These are phyloP conservation scores for Porites lutea DNA, from an alignment of 64 coral and sea anemone genomes.

Conservation along the genomic window DNA sequence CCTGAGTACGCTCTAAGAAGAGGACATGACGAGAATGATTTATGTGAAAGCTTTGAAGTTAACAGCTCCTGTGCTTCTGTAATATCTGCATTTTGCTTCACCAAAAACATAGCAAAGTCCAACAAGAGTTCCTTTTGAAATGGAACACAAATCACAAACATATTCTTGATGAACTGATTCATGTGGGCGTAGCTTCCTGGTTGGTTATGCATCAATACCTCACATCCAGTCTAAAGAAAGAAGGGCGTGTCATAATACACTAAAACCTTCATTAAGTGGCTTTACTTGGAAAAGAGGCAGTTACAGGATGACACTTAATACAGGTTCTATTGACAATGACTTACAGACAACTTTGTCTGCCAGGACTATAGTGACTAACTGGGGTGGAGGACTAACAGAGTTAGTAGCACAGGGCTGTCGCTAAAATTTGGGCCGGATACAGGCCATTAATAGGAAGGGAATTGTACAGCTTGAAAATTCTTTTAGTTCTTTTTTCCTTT, in stretches of 20 bases:
- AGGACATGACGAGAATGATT: conserved; percentile 49
- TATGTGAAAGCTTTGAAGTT: conserved; percentile 61
- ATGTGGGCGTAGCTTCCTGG: conserved; percentile 54
- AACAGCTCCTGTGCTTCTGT: conserved; percentile 85
- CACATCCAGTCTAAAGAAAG: conserved; percentile 71
- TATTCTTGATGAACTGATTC: conserved; percentile 83
- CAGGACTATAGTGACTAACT: too few relatives aligned
- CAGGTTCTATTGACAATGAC: too few relatives aligned
- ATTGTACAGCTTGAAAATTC: too few relatives aligned
- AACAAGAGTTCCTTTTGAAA: conserved; percentile 80
- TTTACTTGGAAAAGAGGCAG: too few relatives aligned
- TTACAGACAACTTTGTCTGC: too few relatives aligned
- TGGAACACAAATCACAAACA: conserved; percentile 82
- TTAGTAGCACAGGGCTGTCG: too few relatives aligned
- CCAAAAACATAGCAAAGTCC: conserved; percentile 81
- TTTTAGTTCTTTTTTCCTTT: too few relatives aligned
- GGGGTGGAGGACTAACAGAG: too few relatives aligned
- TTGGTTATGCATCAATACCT: conserved; percentile 54
- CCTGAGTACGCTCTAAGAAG: conserved; percentile 76
- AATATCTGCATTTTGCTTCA: conserved; percentile 67
- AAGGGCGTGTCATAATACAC: background rate
- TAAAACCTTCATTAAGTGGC: too few relatives aligned
- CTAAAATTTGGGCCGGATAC: too few relatives aligned
- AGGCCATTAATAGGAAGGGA: too few relatives aligned
- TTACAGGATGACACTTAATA: too few relatives aligned